Percentiles rank a stretch among this genome's conserved stretches.
phyloP scores from a whole-genome alignment of 2,113 vertebrate genomes.

The Chauna torquata region DNA sequence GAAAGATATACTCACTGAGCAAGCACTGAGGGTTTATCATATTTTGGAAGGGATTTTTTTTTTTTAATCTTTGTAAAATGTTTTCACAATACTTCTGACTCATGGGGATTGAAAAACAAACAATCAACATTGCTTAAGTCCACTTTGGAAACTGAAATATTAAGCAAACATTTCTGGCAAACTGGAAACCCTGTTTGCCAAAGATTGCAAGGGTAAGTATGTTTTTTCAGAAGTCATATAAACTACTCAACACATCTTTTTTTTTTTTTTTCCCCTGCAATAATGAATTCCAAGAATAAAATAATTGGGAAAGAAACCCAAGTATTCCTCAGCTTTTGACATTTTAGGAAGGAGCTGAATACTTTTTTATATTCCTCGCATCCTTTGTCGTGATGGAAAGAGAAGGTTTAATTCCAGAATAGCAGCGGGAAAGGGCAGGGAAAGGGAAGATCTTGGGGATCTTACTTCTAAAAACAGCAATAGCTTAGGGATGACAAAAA shows the following conservation, averaged over 20 bases:
- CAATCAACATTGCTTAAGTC: neutral
- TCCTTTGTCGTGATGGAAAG: conserved; percentile 53
- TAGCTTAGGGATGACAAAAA: conserved; percentile 25
- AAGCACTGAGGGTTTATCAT: neutral
- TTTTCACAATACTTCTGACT: neutral
- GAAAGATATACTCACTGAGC: rapidly evolving
- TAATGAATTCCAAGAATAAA: conserved; percentile 7
- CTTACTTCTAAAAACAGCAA: conserved; percentile 52
- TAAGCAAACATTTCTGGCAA: neutral
- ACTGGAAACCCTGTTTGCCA: neutral
- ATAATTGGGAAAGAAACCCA: conserved; percentile 31
- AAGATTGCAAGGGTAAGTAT: neutral
- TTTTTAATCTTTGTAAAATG: neutral
- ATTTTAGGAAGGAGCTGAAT: conserved; percentile 33
- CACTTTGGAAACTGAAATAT: neutral
- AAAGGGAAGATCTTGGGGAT: conserved; percentile 44
- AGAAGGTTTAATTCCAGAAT: conserved; percentile 38
- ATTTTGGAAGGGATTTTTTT: neutral
- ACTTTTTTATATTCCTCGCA: conserved; percentile 17
- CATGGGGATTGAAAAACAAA: neutral
- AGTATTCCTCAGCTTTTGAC: conserved; percentile 28
- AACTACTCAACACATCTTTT: neutral
- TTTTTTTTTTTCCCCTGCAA: neutral
- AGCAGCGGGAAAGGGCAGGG: conserved; percentile 55
- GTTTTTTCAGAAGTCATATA: neutral